A percentile compares a stretch with the other conserved stretches of the same genome.
These are phyloP conservation scores for Zygaena filipendulae DNA, from an alignment of 2,888 invertebrate species.

Conservation along the genomic window DNA sequence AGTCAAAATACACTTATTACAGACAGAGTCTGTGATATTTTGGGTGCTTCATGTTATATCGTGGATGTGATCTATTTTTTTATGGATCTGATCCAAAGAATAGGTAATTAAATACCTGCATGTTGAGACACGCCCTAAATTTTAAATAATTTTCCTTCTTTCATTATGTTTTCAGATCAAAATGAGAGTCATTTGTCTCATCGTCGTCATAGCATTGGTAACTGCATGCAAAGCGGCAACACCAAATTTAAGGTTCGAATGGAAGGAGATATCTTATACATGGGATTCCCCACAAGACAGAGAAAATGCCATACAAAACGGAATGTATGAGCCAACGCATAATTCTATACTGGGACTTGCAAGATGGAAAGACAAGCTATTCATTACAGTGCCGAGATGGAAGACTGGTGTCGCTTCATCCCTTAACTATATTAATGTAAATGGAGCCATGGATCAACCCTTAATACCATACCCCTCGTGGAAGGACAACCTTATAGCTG, in stretches of 20 bases:
- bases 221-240: slow-evolving; percentile 47
- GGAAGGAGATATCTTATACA: slow-evolving; percentile 75
- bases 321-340: slow-evolving; percentile 71
- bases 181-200: slow-evolving; percentile 27
- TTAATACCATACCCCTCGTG: slow-evolving; percentile 82
- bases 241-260: slow-evolving; percentile 73
- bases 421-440: slow-evolving; percentile 73
- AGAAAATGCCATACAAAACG: slow-evolving; percentile 69
- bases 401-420: slow-evolving; percentile 77
- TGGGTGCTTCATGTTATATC: no score
- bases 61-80: no score
- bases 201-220: slow-evolving; percentile 32
- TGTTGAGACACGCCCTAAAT: no score
- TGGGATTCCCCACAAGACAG: slow-evolving; percentile 73
- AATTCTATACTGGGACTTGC: slow-evolving; percentile 79
- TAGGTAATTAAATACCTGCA: no score
- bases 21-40: no score
- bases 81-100: no score
- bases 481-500: slow-evolving; percentile 80
- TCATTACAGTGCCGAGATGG: slow-evolving; percentile 77
- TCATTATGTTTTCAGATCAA: no score
- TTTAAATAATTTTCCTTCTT: no score
- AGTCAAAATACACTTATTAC: no score
- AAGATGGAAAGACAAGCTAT: slow-evolving; percentile 76
- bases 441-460: slow-evolving; percentile 74